Percentiles rank a stretch among this genome's conserved stretches.
phyloP scores from a whole-genome alignment of 2,113 vertebrate genomes.

The Rhinolophus sinicus region DNA sequence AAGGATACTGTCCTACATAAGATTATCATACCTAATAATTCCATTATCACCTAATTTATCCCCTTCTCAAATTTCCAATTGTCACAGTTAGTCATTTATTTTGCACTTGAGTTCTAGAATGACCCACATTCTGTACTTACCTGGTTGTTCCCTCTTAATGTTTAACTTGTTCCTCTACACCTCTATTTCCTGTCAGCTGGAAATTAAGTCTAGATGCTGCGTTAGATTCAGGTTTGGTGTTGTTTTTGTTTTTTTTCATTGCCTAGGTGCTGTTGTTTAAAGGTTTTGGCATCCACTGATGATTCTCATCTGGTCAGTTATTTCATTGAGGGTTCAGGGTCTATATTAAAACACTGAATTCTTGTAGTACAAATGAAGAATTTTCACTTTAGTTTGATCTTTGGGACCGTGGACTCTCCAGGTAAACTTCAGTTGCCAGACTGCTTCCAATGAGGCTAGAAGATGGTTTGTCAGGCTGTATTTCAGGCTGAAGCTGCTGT shows the following conservation, averaged over 20 bases:
- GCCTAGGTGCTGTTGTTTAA: background rate
- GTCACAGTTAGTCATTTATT: background rate
- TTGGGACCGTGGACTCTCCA: background rate
- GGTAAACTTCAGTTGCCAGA: background rate
- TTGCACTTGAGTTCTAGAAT: background rate
- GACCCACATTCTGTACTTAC: background rate
- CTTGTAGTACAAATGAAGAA: background rate
- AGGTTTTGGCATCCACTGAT: background rate
- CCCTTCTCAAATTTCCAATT: conserved; percentile 1
- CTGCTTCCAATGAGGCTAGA: background rate
- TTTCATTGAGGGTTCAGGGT: background rate
- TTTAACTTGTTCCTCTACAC: background rate
- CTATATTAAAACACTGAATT: background rate
- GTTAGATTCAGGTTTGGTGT: background rate
- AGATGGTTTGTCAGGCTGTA: background rate
- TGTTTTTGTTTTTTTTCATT: background rate
- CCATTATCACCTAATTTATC: background rate
- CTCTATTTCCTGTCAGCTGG: background rate
- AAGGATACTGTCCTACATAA: background rate
- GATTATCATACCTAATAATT: background rate
- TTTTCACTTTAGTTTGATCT: background rate
- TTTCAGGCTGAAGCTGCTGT: background rate
- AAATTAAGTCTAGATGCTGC: background rate
- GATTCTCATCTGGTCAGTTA: background rate
- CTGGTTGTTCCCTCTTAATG: background rate